Evolutionary conservation across 2,888 invertebrate genomes (phyloP), one percentile per base, ranked within the genome.

Genomic region (Dione vanillae): DNA sequence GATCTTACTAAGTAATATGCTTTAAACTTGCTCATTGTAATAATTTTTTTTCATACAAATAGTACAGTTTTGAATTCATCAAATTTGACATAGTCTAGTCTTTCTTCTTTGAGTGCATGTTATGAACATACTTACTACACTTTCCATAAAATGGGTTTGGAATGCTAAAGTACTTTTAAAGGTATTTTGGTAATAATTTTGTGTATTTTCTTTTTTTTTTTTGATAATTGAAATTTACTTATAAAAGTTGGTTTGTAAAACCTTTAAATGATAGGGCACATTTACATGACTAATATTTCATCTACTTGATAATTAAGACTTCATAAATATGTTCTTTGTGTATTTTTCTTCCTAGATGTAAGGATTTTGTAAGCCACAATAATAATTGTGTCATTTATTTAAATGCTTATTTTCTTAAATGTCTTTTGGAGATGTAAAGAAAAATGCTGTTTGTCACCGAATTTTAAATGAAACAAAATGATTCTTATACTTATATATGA

Each of bases 71-170:
- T 64, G 9, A 59, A 61, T 45, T 61, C 52, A 51, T 61, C 27
- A 61, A 52, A 19, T 52, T 49, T 43, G 43, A 27, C 49, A 16
- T 67, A 59, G 67, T 70, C 65, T 70, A 66, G 58, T 66, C 51
- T 54, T 37, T 52, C 16, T 56, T 11, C 61, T 43, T 62, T 52
- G 37, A 62, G 19, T 54, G 47, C 37, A 47, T 69, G 27, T 69
- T 65, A 27, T 49, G 56, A 65, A 62, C 68, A 52, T 62, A 43
- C 43, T 43, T 16, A 59, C 37, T 35, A n/a, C 10, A 58, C 66
- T 74, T 56, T 77, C 76, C 76, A 78, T 78, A 8, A 62, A 75
- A 78, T 77, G 77, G 76, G 52, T 65, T 72, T 71, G 47, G 43
- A 61, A 16, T 59, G 45, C 16, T 72, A 71, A 45, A 59, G 69